A percentile compares a stretch with the other conserved stretches of the same genome.
Conservation (phyloP, 2,113 vertebrate species). For the Platichthys flesus region DNA sequence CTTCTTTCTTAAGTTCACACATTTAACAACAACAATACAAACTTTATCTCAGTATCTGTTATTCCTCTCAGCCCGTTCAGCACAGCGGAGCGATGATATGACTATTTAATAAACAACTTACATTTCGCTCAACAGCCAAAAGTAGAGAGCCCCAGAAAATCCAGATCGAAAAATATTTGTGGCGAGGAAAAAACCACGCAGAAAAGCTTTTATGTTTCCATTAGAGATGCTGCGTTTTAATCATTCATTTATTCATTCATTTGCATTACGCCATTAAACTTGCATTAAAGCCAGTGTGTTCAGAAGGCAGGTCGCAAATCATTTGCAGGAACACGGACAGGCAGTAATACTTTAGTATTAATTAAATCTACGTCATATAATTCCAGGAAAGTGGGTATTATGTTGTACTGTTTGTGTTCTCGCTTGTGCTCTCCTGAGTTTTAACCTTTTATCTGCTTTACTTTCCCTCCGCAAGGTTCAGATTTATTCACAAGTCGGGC, state of each 20-base stretch:
- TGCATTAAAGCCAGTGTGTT: slow-evolving; percentile 2
- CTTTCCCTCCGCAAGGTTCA: background rate
- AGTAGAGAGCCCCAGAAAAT: background rate
- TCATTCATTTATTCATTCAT: slow-evolving; percentile 57
- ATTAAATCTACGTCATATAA: slow-evolving; percentile 24
- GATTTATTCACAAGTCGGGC: no score
- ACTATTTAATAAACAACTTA: slow-evolving; percentile 2
- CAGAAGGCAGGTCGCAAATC: slow-evolving; percentile 42
- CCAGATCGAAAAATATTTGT: slow-evolving; percentile 22
- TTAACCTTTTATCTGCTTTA: background rate
- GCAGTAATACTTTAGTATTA: slow-evolving; percentile 42
- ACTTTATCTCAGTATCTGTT: background rate
- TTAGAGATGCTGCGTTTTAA: background rate
- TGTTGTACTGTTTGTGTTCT: slow-evolving; percentile 1
- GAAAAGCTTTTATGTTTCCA: slow-evolving; percentile 31
- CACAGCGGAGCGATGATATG: background rate
- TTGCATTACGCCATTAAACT: slow-evolving; percentile 36
- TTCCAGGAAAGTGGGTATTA: slow-evolving; percentile 2
- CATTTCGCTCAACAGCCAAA: slow-evolving; percentile 13
- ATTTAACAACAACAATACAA: background rate
- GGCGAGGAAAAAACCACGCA: background rate
- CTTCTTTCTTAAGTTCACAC: slow-evolving; percentile 6
- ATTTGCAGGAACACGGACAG: slow-evolving; percentile 19
- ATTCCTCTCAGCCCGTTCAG: background rate
- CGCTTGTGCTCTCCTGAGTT: background rate